Evolutionary conservation across 2,797 vertebrate species (phyloP), one percentile per base, ranked within the genome.

Genomic region (Eulemur coronatus): DNA sequence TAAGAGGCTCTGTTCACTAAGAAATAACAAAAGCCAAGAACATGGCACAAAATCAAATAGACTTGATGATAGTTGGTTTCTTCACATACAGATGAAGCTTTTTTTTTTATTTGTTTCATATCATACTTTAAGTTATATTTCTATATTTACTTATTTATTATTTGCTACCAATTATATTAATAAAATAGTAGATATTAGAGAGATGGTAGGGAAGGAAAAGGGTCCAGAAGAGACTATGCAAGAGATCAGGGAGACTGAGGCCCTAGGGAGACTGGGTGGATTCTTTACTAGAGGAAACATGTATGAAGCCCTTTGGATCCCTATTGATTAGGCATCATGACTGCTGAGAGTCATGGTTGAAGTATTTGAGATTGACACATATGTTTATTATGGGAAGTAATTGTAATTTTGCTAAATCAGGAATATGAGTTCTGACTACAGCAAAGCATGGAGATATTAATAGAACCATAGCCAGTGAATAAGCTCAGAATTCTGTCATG

Each of bases 1-100:
- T 78, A 86, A 82, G 10, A 17, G 28, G 22, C 20, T 13, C 18
- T 87, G 3, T 89, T 79, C 26, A 67, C 13, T 70, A 84, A 84
- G 76, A 94, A 86, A 85, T 43, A 94, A 72, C 48, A 76, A 88
- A 67, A 55, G 9, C 13, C 9, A 97, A 90, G 50, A 87, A 46
- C 20, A 48, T 48, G 38, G 70, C 28, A 90, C 26, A 82, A 50
- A 85, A 89, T 86, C n/a, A 78, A 76, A 57, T 67, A 76, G 28
- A 94, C 92, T 13, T 89, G 22, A 65, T 78, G 67, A 85, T 52
- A 88, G 7, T 50, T 91, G 4, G 4, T 52, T 69, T 89, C 38
- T 75, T 92, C 52, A 73, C 35, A 46, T 52, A 85, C 9, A 95
- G 20, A 82, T 85, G 46, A 78, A 41, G 24, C 46, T 67, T 15